Evolutionary conservation across 2,113 vertebrate genomes (phyloP).

Genomic region (Athene cunicularia): DNA sequence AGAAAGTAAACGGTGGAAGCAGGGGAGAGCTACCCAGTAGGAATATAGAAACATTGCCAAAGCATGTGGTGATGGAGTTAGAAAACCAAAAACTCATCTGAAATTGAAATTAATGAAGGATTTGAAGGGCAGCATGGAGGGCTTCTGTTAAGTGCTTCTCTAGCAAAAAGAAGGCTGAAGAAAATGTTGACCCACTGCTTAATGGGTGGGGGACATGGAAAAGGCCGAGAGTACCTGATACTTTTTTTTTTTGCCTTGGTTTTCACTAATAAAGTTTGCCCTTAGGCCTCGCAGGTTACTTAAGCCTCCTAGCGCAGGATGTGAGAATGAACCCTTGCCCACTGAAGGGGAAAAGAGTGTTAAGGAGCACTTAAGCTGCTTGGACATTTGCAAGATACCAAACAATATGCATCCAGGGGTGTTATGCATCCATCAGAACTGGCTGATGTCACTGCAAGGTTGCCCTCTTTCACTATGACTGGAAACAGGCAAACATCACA

Average conservation of each 20-base stretch:
- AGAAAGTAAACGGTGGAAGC: neutral
- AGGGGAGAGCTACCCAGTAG: neutral
- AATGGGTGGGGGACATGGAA: neutral
- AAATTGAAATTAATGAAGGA: neutral
- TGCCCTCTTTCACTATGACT: neutral
- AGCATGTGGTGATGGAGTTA: neutral
- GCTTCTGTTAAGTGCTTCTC: neutral
- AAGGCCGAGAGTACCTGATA: neutral
- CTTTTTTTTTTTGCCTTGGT: neutral
- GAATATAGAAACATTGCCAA: neutral
- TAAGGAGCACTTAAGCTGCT: neutral
- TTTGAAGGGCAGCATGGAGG: neutral
- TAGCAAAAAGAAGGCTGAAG: neutral
- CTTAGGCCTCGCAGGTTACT: neutral
- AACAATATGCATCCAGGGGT: neutral
- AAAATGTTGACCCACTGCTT: neutral
- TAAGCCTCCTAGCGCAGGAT: neutral
- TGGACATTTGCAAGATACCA: neutral
- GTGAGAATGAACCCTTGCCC: neutral
- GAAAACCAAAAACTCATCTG: neutral
- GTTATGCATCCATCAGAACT: neutral
- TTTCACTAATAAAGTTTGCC: neutral
- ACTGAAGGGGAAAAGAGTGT: neutral
- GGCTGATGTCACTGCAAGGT: neutral
- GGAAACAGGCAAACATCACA: neutral